These are phyloP conservation scores for Limnodromus scolopaceus DNA, from an alignment of 2,797 vertebrate species.

Conservation along the genomic window DNA sequence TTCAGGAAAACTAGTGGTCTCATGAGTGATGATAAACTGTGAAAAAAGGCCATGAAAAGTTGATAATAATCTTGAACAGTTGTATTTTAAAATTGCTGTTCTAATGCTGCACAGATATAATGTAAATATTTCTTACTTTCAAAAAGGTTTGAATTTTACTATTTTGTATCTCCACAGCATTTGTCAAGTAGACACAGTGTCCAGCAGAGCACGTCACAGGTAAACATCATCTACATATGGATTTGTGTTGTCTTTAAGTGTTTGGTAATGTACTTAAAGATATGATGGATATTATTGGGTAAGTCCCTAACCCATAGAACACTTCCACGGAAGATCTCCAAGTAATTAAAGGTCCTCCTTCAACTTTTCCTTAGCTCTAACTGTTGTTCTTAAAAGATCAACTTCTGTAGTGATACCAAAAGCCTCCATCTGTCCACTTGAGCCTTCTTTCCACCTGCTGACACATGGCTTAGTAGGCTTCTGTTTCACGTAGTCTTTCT, in stretches of 20 bases:
- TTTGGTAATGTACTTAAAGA: background rate
- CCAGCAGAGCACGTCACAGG: constrained; percentile 98
- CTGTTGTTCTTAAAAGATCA: background rate
- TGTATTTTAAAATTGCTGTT: background rate
- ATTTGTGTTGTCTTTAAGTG: background rate
- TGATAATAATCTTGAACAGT: background rate
- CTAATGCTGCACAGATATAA: background rate
- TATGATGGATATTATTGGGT: background rate
- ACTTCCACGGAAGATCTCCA: background rate
- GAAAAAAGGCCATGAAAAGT: background rate
- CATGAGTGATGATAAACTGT: background rate
- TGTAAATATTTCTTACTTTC: background rate
- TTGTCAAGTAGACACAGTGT: constrained; percentile 98
- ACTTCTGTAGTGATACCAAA: background rate
- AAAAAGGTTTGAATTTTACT: constrained; percentile 8
- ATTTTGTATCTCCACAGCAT: constrained; percentile 83
- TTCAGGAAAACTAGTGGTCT: background rate
- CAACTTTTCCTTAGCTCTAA: background rate
- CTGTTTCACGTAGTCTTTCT: background rate
- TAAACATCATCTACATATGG: constrained; percentile 59
- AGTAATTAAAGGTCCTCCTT: background rate
- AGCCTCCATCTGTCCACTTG: background rate
- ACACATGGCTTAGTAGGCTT: background rate
- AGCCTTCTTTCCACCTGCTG: background rate
- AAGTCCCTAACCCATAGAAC: background rate